Base-by-base conservation (phyloP, 1,140 invertebrate species). In the Brachionus angularis region DNA sequence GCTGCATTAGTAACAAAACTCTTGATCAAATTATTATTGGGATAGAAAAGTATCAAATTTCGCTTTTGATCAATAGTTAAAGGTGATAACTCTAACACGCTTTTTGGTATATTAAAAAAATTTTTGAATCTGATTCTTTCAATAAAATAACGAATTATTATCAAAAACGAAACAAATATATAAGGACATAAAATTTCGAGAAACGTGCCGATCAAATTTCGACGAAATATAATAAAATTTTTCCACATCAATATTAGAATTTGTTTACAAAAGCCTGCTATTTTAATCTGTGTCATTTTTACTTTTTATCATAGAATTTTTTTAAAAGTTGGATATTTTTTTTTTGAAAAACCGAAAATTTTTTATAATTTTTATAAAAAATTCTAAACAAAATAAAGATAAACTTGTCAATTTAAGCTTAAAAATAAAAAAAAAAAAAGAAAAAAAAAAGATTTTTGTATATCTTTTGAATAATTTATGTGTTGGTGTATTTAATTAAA, bases 31-130 rank as follows among this genome's bases (percentile, higher is more conserved):
- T 47, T 29, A 47, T 25, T 49, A 25, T 67, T 67, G 3, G 62
- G 62, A 34, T 67, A 67, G 25, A 47, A 67, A 42, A 67, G 62
- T 31, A 67, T 50, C 8, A 67, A 23, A 67, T 67, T 67, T 47
- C 62, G 27, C 33, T 33, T 46, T 46, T 50, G 62, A 1, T 47
- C 8, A 4, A 23, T n/a, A 21, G 47, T 46, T 25, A 47, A 33
- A n/a, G 47, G 62, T 23, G 16, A 18, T n/a, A 47, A 14, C 21
- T 47, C 42, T 31, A 67, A 33, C 12, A 67, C 44, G 16, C 47
- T 67, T 7, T 0, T 16, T 10, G 62, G 42, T 25, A 50, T 31
- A 46, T 18, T 25, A 8, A 42, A 47, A 7, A 33, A 34, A 1
- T 27, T 67, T 33, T 33, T 67, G 8, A 67, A 47, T 46, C 47